Evolutionary conservation across 2,797 vertebrate genomes (phyloP), one percentile per base, ranked within the genome.

Genomic region (Chelon labrosus): DNA sequence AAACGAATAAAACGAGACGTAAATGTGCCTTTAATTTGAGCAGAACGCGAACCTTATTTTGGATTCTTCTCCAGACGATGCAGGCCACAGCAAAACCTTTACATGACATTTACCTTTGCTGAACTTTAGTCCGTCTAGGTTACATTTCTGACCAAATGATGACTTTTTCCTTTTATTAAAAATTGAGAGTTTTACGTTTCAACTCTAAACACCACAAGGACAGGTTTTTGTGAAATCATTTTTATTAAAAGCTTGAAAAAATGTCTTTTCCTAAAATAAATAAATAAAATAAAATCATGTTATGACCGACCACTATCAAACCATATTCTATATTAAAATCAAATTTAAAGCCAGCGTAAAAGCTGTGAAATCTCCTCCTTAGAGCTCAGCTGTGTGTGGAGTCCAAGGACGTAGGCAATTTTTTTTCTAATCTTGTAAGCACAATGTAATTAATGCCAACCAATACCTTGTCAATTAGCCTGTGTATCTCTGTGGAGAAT

Each of bases 381-480:
- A 53, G 22, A 7, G 84, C 88, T 86, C 89, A 91, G 86, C 79
- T 92, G 89, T 75, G 52, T 20, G 53, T 70, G 77, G 79, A 75
- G 77, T 70, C 85, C 80, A 62, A 71, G 75, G 80, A 75, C 75
- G 57, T 62, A 38, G 39, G 39, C 39, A 10, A 41, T 70, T 61
- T 70, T 65, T 66, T 55, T 27, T 44, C 56, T 85, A 91, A 94
- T 92, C 88, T 85, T 87, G 87, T 91, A 89, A 91, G 80, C 85
- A 88, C 81, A 90, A 91, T 92, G 89, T 92, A 92, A 93, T 93
- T 92, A 93, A 92, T 86, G 85, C 89, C 85, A 90, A 92, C 91
- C 89, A 88, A 92, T 93, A 93, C 87, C 89, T 91, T 91, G 91
- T 92, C 92, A 92, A 93, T 93, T 94, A 94, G 89, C 82, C 86